Conservation (phyloP, 2,113 vertebrate genomes). For the Corydoras maculifer region DNA sequence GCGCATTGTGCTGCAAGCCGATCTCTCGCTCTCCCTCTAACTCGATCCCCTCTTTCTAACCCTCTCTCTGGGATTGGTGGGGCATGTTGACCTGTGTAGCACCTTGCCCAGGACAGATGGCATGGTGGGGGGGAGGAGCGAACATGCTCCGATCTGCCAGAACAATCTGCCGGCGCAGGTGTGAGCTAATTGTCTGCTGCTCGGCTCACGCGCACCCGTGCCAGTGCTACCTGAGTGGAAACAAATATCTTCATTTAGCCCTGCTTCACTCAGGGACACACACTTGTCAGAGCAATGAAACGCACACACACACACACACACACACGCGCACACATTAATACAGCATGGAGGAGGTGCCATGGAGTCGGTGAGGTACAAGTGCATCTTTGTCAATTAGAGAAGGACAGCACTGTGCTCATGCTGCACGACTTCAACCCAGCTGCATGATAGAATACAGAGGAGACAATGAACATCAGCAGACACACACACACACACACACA, state of each 20-base stretch:
- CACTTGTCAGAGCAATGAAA: background rate
- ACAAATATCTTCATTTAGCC: constrained; percentile 74
- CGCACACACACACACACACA: constrained; percentile 20
- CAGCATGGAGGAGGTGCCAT: constrained; percentile 4
- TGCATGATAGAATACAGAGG: constrained; percentile 36
- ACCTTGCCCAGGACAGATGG: constrained; percentile 89
- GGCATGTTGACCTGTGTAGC: constrained; percentile 75
- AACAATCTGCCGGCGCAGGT: constrained; percentile 91
- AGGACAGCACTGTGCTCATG: constrained; percentile 38
- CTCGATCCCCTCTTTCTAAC: constrained; percentile 5
- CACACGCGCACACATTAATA: constrained; percentile 12
- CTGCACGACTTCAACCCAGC: constrained; percentile 28
- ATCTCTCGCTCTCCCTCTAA: constrained; percentile 24
- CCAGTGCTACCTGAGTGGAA: constrained; percentile 70
- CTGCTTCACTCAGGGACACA: constrained; percentile 44
- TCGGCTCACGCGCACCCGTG: constrained; percentile 51
- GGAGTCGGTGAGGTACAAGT: constrained; percentile 44
- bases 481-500: constrained; percentile 24
- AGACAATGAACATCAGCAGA: constrained; percentile 26
- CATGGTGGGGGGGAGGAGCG: constrained; percentile 72
- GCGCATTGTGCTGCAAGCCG: too few relatives aligned
- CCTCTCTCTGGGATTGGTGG: constrained; percentile 52
- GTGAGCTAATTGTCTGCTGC: constrained; percentile 87
- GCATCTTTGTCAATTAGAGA: constrained; percentile 52
- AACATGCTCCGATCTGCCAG: constrained; percentile 79